Percentiles rank a stretch among this genome's conserved stretches.
Conservation (phyloP, 2,113 vertebrate genomes). For the Ia io region DNA sequence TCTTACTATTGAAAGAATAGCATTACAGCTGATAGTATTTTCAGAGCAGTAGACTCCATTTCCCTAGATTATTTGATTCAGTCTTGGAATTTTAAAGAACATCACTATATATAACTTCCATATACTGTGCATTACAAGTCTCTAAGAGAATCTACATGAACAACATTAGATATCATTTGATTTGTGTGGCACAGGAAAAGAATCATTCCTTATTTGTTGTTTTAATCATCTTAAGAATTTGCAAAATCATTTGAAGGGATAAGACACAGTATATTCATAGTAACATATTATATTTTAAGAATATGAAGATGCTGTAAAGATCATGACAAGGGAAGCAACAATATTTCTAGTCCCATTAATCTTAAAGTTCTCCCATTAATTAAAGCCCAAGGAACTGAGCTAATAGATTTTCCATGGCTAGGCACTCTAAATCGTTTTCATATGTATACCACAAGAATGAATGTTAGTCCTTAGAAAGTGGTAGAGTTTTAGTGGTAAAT, state of each 20-base stretch:
- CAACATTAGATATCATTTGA: neutral
- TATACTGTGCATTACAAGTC: neutral
- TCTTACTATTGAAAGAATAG: neutral
- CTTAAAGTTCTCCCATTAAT: conserved; percentile 54
- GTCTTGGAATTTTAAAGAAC: neutral
- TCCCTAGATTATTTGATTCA: neutral
- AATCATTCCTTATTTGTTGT: neutral
- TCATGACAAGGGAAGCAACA: conserved; percentile 30
- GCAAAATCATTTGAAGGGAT: neutral
- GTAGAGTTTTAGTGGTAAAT: neutral
- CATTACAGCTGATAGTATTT: neutral
- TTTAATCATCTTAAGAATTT: neutral
- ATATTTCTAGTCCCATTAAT: conserved; percentile 57
- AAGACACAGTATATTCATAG: neutral
- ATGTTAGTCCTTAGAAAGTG: neutral
- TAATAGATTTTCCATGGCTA: conserved; percentile 52
- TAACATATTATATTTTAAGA: conserved; percentile 31
- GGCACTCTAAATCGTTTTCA: conserved; percentile 45
- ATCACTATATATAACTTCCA: neutral
- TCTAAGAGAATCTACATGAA: neutral
- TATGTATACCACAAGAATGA: neutral
- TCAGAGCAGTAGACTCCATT: neutral
- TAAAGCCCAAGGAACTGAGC: conserved; percentile 37
- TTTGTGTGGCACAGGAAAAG: neutral
- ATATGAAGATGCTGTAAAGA: conserved; percentile 30